Conservation (phyloP, 2,113 vertebrate species). For the Artemisiospiza belli region DNA sequence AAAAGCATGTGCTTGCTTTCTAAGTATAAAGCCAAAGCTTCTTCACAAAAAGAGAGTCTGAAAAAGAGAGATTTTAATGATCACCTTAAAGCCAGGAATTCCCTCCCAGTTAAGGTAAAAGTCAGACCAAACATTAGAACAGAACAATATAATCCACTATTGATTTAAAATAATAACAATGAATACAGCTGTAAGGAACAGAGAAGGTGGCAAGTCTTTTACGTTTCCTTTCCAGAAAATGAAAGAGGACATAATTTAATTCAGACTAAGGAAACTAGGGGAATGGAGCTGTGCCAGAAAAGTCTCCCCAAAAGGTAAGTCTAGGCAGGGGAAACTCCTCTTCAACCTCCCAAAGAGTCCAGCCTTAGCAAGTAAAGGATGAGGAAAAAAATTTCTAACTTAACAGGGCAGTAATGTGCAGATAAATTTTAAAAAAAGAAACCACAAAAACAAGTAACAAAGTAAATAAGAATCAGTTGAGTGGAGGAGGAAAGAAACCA, state of each 20-base stretch:
- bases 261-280: neutral
- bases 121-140: neutral
- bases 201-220: neutral
- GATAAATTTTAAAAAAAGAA: neutral
- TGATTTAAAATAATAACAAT: neutral
- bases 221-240: neutral
- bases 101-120: neutral
- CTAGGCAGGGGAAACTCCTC: neutral
- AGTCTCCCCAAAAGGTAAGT: neutral
- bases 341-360: neutral
- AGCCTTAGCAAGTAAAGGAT: neutral
- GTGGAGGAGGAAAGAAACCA: neutral
- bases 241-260: neutral
- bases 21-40: conserved; percentile 80
- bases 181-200: neutral
- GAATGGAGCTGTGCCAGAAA: neutral
- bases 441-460: neutral
- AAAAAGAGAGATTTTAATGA: neutral
- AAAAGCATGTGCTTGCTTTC: conserved; percentile 76
- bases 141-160: neutral
- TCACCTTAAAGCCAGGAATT: neutral
- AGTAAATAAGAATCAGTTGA: neutral
- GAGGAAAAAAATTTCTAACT: neutral
- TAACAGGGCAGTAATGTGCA: neutral
- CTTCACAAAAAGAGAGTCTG: conserved; percentile 83